phyloP scores from a whole-genome alignment of 2,113 vertebrate species.

The Thryonomys swinderianus region DNA sequence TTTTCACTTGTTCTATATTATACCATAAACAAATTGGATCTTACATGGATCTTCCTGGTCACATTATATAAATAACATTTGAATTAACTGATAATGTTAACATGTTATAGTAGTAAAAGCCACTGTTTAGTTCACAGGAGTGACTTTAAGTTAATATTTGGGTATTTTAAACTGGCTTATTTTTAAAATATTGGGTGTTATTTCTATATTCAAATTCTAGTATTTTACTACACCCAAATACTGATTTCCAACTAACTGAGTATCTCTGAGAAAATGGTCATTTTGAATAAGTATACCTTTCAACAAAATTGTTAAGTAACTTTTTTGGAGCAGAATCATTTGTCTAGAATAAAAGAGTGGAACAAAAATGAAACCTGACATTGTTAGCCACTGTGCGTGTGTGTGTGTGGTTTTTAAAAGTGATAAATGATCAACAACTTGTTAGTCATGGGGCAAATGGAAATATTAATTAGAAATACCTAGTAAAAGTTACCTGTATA shows the following conservation, averaged over 20 bases:
- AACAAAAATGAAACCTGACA: background rate
- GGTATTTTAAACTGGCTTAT: background rate
- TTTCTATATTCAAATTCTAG: background rate
- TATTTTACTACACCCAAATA: background rate
- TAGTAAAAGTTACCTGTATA: background rate
- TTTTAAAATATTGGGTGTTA: background rate
- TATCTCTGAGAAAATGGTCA: background rate
- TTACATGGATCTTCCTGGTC: background rate
- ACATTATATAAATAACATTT: background rate
- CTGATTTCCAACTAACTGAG: background rate
- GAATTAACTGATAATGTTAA: background rate
- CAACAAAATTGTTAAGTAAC: conserved; percentile 15
- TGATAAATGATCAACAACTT: background rate
- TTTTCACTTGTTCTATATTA: background rate
- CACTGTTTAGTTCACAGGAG: background rate
- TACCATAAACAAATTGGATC: background rate
- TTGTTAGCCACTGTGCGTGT: background rate
- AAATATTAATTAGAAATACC: background rate
- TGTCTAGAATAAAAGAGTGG: conserved; percentile 2
- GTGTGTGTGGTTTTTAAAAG: background rate
- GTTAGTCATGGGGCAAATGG: background rate
- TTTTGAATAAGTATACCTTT: conserved; percentile 34
- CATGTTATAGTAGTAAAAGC: background rate
- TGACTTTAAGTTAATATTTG: background rate
- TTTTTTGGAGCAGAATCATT: background rate